Base-by-base conservation (phyloP, 2,113 vertebrate genomes). In the Ceyx cyanopectus region DNA sequence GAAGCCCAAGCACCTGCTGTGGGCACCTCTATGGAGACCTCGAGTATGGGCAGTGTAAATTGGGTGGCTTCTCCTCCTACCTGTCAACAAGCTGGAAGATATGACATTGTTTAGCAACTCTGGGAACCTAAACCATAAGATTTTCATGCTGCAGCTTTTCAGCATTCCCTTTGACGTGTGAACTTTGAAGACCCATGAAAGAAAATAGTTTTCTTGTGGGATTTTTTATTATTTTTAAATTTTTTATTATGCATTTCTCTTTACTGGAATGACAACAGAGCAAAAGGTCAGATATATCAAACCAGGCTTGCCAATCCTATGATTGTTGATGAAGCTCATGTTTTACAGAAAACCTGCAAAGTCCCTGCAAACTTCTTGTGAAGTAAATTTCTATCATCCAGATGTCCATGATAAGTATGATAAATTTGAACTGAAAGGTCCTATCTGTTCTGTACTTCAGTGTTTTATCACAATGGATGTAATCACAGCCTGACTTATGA, bases 1-100 rank as follows among this genome's bases (percentile, higher is more conserved):
- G 9, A 37, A 83, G 30, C 30, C 60, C 46, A 57, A 29, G 61
- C 34, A 34, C 17, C 68, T 62, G 22, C 18, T 34, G 21, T 34
- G 26, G 32, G 16, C 74, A 48, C 18, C n/a, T 56, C 48, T 61
- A 34, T 2, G n/a, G 51, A 53, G 26, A 63, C 24, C 29, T 48
- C 0, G 0, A 30, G 48, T 0, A 0, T 27, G 45, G 45, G 34
- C 1, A 4, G 4, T 57, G 62, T 53, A 48, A 53, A 34, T 10
- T 20, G 54, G 29, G 54, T n/a, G 29, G 3, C 62, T 91, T 27
- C 29, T 84, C 29, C 2, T 53, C 51, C 40, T 34, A 34, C 23
- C 23, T n/a, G 6, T 54, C 48, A 61, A 30, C 17, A 12, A 32
- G 32, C 15, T 46, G 34, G 24, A 37, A 79, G 62, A 82, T 85